A percentile compares a stretch with the other conserved stretches of the same genome.
Conservation (phyloP, 2,888 invertebrate species). For the Drosophila aldrichi region DNA sequence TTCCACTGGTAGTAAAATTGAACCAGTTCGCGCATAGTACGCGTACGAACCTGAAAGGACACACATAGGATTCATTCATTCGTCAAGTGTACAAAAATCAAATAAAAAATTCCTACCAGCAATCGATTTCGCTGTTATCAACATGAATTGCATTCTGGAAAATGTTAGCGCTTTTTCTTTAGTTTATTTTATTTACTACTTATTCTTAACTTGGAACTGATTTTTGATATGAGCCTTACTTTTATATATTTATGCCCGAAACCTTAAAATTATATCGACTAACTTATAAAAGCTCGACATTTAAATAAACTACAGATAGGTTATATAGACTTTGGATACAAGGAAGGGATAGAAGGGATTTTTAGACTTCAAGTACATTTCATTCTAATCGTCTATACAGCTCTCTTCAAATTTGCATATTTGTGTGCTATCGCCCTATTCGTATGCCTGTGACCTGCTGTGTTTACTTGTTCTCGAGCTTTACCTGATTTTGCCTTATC, state of each 20-base stretch:
- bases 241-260: not conserved
- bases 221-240: not conserved
- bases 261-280: not conserved
- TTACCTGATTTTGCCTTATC: conserved; percentile 95
- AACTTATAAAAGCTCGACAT: not conserved
- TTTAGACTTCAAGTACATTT: not conserved
- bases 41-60: conserved; percentile 89
- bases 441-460: not conserved
- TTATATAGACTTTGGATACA: not conserved
- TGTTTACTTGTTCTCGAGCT: conserved; percentile 14
- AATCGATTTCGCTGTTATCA: not conserved
- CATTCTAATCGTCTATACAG: not conserved
- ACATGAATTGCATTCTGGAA: not conserved
- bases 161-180: not conserved
- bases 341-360: no score
- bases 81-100: not conserved
- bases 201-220: not conserved
- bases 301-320: not conserved
- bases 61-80: conserved; percentile 13
- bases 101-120: not conserved
- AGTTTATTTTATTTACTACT: conserved; percentile 7
- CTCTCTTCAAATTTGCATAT: not conserved
- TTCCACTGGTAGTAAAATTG: conserved; percentile 99
- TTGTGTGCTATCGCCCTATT: not conserved
- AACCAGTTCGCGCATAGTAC: conserved; percentile 98